phyloP scores from a whole-genome alignment of 2,113 vertebrate genomes.

The Actenoides hombroni region DNA sequence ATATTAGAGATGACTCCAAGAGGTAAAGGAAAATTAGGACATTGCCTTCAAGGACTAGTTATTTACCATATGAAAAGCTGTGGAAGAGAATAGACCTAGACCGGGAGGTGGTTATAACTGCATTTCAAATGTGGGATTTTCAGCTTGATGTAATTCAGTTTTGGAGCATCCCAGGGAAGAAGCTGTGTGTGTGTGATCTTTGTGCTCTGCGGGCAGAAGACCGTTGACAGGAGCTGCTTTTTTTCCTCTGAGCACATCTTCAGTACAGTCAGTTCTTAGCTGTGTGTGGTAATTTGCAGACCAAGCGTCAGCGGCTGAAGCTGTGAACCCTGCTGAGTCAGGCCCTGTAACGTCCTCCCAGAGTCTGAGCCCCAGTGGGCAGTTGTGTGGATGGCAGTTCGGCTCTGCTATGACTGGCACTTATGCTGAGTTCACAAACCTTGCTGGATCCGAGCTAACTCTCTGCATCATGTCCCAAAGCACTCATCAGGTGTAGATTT shows the following conservation, averaged over 20 bases:
- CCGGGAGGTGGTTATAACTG: neutral
- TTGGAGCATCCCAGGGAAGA: neutral
- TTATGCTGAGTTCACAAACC: neutral
- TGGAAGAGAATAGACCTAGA: neutral
- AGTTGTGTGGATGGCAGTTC: accelerated
- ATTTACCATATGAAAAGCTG: neutral
- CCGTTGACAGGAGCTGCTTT: neutral
- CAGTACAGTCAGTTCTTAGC: neutral
- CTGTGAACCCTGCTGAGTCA: accelerated
- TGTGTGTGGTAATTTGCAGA: neutral
- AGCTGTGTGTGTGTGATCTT: neutral
- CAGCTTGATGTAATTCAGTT: neutral
- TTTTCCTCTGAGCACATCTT: neutral
- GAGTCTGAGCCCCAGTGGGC: accelerated
- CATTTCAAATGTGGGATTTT: neutral
- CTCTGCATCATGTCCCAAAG: neutral
- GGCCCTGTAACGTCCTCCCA: too few relatives aligned
- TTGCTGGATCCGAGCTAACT: neutral
- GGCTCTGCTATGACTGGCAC: neutral
- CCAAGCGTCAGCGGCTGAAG: neutral
- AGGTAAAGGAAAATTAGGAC: neutral
- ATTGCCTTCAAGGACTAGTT: neutral
- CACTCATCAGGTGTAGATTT: neutral
- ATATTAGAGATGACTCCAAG: neutral
- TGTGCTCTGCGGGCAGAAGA: neutral